These are phyloP conservation scores for Sapayoa aenigma DNA, from an alignment of 2,113 vertebrate genomes.

Conservation along the genomic window DNA sequence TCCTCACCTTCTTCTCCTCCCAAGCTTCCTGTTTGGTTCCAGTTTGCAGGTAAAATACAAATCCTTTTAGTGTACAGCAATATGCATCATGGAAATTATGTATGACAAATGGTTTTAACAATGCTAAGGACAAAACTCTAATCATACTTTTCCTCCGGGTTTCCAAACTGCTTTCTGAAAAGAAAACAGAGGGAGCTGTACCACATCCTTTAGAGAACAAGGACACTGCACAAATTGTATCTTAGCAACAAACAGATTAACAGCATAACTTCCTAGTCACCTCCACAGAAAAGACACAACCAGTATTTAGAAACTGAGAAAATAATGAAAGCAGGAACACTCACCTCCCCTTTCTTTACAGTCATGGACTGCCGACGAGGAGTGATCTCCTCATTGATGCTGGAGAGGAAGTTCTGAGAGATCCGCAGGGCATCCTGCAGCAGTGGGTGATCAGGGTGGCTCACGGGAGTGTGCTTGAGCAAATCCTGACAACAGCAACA, in stretches of 20 bases:
- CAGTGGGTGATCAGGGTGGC: constrained; percentile 85
- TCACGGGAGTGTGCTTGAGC: constrained; percentile 89
- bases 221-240: constrained; percentile 17
- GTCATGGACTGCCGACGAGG: constrained; percentile 93
- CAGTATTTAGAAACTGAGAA: background rate
- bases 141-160: background rate
- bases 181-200: constrained; percentile 20
- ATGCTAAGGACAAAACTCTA: background rate
- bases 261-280: background rate
- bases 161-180: background rate
- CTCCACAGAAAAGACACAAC: background rate
- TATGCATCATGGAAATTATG: background rate
- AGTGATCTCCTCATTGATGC: constrained; percentile 94
- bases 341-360: constrained; percentile 93
- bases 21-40: background rate
- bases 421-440: constrained; percentile 92
- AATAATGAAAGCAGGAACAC: background rate
- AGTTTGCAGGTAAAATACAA: background rate
- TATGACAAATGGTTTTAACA: background rate
- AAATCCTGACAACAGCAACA: constrained; percentile 78
- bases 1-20: background rate
- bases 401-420: constrained; percentile 95
- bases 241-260: constrained; percentile 41
- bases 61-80: background rate
- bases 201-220: background rate